These are phyloP conservation scores for Eriocheir sinensis DNA, from an alignment of 1,140 invertebrate genomes.

Conservation along the genomic window DNA sequence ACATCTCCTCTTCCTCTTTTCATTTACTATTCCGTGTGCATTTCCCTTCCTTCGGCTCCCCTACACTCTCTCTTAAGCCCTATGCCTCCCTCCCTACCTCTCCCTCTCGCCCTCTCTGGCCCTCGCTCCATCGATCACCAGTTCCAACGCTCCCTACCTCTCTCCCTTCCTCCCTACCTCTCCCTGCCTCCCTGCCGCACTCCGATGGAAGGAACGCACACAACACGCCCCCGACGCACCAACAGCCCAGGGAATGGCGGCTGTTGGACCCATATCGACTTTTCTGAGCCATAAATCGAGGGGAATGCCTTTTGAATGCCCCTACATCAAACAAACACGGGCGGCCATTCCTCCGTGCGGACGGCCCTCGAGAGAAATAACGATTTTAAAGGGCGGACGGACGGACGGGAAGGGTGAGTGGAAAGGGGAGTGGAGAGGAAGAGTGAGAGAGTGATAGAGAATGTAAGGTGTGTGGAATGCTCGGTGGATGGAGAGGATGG, in stretches of 20 bases:
- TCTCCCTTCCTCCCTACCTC: neutral
- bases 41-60: neutral
- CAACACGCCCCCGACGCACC: no score
- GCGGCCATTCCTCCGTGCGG: neutral
- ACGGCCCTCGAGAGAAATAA: neutral
- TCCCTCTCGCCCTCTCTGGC: neutral
- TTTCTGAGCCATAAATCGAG: constrained; percentile 5
- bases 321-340: constrained; percentile 3
- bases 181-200: no score
- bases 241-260: neutral
- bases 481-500: neutral
- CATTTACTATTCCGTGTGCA: neutral
- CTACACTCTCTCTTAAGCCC: neutral
- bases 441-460: no score
- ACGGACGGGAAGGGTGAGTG: neutral
- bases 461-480: no score
- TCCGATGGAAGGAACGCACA: no score
- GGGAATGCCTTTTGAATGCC: constrained; percentile 12
- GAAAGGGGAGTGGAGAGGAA: neutral
- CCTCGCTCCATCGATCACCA: neutral
- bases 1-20: neutral
- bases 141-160: neutral
- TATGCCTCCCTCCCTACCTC: neutral
- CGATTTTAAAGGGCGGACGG: constrained; percentile 14
- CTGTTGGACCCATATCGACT: neutral